Conservation (phyloP, 2,888 invertebrate genomes). For the Diloba caeruleocephala region DNA sequence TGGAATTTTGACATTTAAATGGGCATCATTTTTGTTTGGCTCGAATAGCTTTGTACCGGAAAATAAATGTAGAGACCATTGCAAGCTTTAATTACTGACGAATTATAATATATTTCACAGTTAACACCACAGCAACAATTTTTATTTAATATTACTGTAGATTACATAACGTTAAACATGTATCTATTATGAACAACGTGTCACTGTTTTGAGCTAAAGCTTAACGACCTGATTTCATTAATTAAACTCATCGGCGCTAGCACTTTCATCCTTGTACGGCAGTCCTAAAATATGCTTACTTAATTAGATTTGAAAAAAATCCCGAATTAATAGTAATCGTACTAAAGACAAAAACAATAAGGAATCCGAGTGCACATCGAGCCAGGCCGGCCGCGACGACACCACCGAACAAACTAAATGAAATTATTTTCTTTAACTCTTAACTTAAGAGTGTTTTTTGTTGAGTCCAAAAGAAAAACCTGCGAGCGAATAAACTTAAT, state of each 20-base stretch:
- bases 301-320: slow-evolving; percentile 23
- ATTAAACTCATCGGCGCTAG: slow-evolving; percentile 3
- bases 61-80: slow-evolving; percentile 12
- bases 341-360: slow-evolving; percentile 10
- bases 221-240: not conserved
- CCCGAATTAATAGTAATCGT: slow-evolving; percentile 4
- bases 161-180: too few species aligned
- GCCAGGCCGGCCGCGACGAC: slow-evolving; percentile 21
- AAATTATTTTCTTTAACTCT: slow-evolving; percentile 57
- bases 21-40: slow-evolving; percentile 12
- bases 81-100: slow-evolving; percentile 34
- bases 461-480: slow-evolving; percentile 76
- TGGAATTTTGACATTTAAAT: slow-evolving; percentile 11
- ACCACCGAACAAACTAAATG: slow-evolving; percentile 47
- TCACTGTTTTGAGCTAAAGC: not conserved
- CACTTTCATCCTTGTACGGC: slow-evolving; percentile 11
- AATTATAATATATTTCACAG: slow-evolving; percentile 9
- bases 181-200: too few species aligned
- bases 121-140: slow-evolving; percentile 5
- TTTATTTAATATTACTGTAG: not conserved
- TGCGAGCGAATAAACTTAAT: slow-evolving; percentile 87
- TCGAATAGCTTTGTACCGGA: slow-evolving; percentile 16
- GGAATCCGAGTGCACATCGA: not conserved
- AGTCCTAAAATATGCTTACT: slow-evolving; percentile 10
- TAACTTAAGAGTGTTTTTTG: slow-evolving; percentile 60